These are phyloP conservation scores for Pemphredon lugubris DNA, from an alignment of 2,888 invertebrate genomes.

Conservation along the genomic window DNA sequence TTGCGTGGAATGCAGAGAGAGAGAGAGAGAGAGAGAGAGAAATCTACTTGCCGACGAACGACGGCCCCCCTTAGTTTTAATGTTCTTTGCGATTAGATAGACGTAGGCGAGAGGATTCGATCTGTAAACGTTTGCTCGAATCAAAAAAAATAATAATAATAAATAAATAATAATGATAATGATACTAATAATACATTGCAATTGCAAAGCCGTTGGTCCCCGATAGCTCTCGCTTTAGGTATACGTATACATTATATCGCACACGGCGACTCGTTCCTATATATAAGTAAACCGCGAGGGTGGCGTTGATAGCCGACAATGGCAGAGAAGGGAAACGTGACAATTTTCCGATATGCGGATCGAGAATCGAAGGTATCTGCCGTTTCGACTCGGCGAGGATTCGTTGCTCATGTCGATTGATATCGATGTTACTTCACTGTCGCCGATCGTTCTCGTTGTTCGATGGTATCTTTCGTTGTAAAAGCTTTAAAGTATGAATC, in stretches of 20 bases:
- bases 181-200: slow-evolving; percentile 11
- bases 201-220: slow-evolving; percentile 28
- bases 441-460: too few relatives aligned
- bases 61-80: slow-evolving; percentile 13
- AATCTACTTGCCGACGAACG: slow-evolving; percentile 17
- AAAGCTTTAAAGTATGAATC: too few relatives aligned
- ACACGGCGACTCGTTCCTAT: slow-evolving; percentile 70
- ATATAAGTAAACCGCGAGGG: slow-evolving; percentile 17
- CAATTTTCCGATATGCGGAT: background rate
- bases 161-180: too few relatives aligned
- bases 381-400: too few relatives aligned
- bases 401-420: too few relatives aligned
- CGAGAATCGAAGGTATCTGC: too few relatives aligned
- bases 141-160: slow-evolving; percentile 44
- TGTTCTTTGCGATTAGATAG: slow-evolving; percentile 31
- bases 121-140: slow-evolving; percentile 50
- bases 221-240: slow-evolving; percentile 60
- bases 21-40: too few relatives aligned
- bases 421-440: too few relatives aligned
- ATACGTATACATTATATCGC: slow-evolving; percentile 43
- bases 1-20: too few relatives aligned
- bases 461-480: too few relatives aligned
- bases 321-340: background rate
- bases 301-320: background rate
- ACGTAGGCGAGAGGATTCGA: slow-evolving; percentile 33